A percentile compares a stretch with the other conserved stretches of the same genome.
These are phyloP conservation scores for Agrotis clavis DNA, from an alignment of 2,888 invertebrate species.

Conservation along the genomic window DNA sequence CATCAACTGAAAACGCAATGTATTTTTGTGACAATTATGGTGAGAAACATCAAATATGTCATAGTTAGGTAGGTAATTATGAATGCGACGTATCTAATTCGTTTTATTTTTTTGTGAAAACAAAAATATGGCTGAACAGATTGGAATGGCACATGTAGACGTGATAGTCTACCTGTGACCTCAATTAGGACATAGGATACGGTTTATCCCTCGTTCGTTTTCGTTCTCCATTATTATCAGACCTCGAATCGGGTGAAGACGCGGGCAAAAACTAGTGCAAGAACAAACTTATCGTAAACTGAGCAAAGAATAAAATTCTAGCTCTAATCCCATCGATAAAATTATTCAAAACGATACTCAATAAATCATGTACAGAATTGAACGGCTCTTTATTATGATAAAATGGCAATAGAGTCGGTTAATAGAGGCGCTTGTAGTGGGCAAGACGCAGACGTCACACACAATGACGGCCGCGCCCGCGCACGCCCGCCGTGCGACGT, in stretches of 20 bases:
- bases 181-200: neutral
- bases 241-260: neutral
- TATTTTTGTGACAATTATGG: neutral
- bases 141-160: neutral
- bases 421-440: slow-evolving; percentile 58
- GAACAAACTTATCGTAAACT: slow-evolving; percentile 2
- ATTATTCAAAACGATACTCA: slow-evolving; percentile 31
- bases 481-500: slow-evolving; percentile 74
- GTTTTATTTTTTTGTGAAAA: no score
- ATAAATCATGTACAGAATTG: slow-evolving; percentile 31
- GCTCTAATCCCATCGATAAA: neutral
- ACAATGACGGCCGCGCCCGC: slow-evolving; percentile 75
- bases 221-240: neutral
- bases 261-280: no score
- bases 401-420: slow-evolving; percentile 35
- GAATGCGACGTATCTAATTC: no score
- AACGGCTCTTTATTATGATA: slow-evolving; percentile 52
- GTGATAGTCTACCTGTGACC: neutral
- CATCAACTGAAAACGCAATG: neutral
- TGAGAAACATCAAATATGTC: no score
- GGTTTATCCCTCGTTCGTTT: neutral
- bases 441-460: slow-evolving; percentile 72
- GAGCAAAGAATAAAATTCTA: neutral
- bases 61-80: no score
- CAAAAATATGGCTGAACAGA: neutral